Percentiles rank a stretch among this genome's conserved stretches.
phyloP scores from a whole-genome alignment of 1,140 invertebrate genomes.

The Penaeus japonicus region DNA sequence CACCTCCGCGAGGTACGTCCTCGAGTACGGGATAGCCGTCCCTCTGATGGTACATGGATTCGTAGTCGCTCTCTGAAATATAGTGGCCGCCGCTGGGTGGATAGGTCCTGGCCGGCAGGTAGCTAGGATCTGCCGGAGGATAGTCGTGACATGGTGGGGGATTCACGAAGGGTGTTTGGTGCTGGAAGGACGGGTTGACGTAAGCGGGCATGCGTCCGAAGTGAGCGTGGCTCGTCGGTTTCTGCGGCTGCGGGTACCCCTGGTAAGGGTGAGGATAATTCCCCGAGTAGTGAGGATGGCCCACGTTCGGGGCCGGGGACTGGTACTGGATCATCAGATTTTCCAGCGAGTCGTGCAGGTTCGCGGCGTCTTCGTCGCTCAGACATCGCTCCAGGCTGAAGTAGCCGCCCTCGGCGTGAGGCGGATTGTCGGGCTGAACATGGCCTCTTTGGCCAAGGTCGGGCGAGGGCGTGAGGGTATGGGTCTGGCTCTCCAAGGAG shows the following conservation, averaged over 20 bases:
- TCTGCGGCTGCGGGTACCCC: not conserved
- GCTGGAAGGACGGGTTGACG: conserved; percentile 37
- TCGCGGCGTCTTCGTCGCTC: conserved; percentile 42
- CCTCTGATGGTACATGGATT: conserved; percentile 24
- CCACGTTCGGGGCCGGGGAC: not conserved
- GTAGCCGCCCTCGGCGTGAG: conserved; percentile 37
- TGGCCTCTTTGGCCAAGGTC: conserved; percentile 10
- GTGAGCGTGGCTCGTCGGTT: no score
- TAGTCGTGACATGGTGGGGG: conserved; percentile 30
- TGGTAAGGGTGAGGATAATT: conserved; percentile 24
- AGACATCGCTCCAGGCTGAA: conserved; percentile 47
- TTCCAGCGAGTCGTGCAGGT: conserved; percentile 44
- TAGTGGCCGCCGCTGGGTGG: not conserved
- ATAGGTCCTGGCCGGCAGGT: not conserved
- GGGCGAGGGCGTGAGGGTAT: conserved; percentile 42
- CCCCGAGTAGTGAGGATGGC: conserved; percentile 8
- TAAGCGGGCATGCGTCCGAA: conserved; percentile 17
- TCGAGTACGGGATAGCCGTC: conserved; percentile 26
- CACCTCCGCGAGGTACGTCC: not conserved
- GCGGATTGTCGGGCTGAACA: not conserved
- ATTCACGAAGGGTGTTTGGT: conserved; percentile 10
- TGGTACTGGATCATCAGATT: conserved; percentile 14
- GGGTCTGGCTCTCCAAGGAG: conserved; percentile 40
- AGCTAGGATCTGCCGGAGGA: not conserved
- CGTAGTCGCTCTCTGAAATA: conserved; percentile 8